phyloP scores from a whole-genome alignment of 2,113 vertebrate species.

The Meles meles region DNA sequence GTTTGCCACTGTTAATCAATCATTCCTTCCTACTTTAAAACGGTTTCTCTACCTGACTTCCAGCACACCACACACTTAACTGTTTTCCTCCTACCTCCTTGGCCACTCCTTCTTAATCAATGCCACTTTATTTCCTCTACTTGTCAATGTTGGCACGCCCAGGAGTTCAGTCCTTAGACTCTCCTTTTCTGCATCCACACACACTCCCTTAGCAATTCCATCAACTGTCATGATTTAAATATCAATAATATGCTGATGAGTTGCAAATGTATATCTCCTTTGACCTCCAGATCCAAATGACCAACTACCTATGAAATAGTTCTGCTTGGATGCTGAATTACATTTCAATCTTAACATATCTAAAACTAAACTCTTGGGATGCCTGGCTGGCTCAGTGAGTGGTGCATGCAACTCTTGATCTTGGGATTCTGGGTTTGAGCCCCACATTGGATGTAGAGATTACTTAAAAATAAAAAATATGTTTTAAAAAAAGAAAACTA shows the following conservation, averaged over 20 bases:
- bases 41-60: not conserved
- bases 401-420: not conserved
- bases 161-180: not conserved
- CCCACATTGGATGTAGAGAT: not conserved
- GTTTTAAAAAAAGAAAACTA: not conserved
- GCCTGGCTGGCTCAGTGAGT: not conserved
- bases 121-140: not conserved
- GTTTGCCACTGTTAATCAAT: not conserved
- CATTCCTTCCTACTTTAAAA: not conserved
- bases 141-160: not conserved
- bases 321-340: not conserved
- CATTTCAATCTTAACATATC: not conserved
- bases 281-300: constrained; percentile 4
- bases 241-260: not conserved
- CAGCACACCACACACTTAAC: not conserved
- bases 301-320: not conserved
- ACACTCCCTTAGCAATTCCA: not conserved
- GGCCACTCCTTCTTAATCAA: not conserved
- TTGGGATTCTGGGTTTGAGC: not conserved
- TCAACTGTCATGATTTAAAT: not conserved
- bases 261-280: not conserved
- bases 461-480: not conserved
- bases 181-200: not conserved
- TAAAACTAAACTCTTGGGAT: not conserved
- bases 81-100: not conserved